phyloP scores from a whole-genome alignment of 2,113 vertebrate species.

The Ondatra zibethicus region DNA sequence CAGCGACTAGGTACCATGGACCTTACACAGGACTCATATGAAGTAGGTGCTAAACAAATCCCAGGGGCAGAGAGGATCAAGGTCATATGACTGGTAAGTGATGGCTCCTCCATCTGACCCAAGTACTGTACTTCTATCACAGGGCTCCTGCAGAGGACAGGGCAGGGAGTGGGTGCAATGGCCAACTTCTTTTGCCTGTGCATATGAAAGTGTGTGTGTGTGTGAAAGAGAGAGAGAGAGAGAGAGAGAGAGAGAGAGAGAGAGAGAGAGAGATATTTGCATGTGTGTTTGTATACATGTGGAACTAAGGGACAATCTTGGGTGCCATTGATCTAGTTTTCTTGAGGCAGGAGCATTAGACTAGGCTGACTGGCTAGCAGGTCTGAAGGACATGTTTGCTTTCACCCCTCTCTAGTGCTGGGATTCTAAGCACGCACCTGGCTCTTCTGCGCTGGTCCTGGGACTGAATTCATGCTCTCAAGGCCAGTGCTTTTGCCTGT shows the following conservation, averaged over 20 bases:
- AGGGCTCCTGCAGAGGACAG: background rate
- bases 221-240: too few relatives aligned
- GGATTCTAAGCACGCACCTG: too few relatives aligned
- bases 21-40: background rate
- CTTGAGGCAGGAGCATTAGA: background rate
- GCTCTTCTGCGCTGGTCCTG: background rate
- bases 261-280: too few relatives aligned
- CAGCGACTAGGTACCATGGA: background rate
- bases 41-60: background rate
- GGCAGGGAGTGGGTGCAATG: background rate
- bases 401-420: background rate
- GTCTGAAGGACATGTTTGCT: background rate
- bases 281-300: background rate
- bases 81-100: background rate
- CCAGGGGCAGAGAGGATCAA: background rate
- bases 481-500: background rate
- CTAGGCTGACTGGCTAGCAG: background rate
- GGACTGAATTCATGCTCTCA: background rate
- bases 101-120: background rate
- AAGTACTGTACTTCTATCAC: background rate
- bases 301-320: background rate
- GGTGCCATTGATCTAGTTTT: background rate
- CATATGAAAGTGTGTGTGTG: background rate
- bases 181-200: background rate
- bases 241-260: too few relatives aligned